Evolutionary conservation across 2,113 vertebrate species (phyloP).

Genomic region (Hyperopisus bebe): DNA sequence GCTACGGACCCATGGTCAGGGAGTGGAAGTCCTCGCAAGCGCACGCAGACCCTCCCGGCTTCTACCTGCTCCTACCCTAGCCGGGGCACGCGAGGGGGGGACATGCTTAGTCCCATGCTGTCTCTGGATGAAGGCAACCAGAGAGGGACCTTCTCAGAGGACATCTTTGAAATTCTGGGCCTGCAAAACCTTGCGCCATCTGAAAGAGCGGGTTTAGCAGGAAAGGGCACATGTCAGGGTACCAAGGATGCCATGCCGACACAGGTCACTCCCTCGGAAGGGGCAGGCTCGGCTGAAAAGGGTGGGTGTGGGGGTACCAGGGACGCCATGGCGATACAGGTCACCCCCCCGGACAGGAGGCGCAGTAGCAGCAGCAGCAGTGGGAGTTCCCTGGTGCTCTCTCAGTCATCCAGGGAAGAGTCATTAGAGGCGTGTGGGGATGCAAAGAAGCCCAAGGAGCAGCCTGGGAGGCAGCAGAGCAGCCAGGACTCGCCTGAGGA

Average conservation of each 20-base stretch:
- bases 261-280: constrained; percentile 15
- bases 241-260: neutral
- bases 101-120: constrained; percentile 29
- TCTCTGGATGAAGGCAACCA: constrained; percentile 50
- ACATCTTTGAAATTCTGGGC: constrained; percentile 70
- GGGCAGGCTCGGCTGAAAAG: constrained; percentile 32
- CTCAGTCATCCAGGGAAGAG: constrained; percentile 15
- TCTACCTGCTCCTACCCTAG: constrained; percentile 53
- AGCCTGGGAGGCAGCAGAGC: constrained; percentile 10
- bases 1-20: constrained; percentile 41
- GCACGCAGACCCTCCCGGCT: constrained; percentile 84
- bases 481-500: constrained; percentile 1
- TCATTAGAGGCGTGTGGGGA: constrained; percentile 7
- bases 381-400: neutral
- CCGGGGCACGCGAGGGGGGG: constrained; percentile 36
- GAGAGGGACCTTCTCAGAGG: constrained; percentile 76
- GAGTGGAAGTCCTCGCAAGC: constrained; percentile 68
- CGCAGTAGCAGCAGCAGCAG: constrained; percentile 3
- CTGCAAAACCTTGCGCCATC: constrained; percentile 46
- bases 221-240: constrained; percentile 33
- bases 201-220: constrained; percentile 26
- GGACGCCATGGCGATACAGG: constrained; percentile 24
- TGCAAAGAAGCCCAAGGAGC: constrained; percentile 29
- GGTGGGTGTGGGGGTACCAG: constrained; percentile 38
- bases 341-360: neutral